These are phyloP conservation scores for Drosophila aldrichi DNA, from an alignment of 2,888 invertebrate species.

Conservation along the genomic window DNA sequence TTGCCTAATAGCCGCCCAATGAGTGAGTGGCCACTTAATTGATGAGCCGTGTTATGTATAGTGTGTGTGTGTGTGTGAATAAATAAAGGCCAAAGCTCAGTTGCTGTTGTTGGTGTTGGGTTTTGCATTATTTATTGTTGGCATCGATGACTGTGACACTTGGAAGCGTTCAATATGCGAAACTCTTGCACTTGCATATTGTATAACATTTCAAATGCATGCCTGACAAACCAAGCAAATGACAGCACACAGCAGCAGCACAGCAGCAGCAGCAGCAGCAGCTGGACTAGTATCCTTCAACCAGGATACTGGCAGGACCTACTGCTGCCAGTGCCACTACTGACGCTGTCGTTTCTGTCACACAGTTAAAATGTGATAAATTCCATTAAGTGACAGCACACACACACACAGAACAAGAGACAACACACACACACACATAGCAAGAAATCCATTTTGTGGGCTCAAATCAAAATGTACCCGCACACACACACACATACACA, in stretches of 20 bases:
- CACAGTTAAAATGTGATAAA: constrained; percentile 78
- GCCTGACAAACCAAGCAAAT: constrained; percentile 59
- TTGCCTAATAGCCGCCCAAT: constrained; percentile 56
- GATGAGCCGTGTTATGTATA: constrained; percentile 16
- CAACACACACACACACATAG: constrained; percentile 32
- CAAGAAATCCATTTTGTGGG: constrained; percentile 75
- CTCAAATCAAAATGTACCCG: constrained; percentile 61
- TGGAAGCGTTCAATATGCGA: constrained; percentile 58
- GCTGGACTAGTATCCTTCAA: constrained; percentile 44
- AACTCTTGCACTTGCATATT: constrained; percentile 62
- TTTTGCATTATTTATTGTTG: constrained; percentile 68
- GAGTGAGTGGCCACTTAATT: constrained; percentile 62
- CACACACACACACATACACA: constrained; percentile 32
- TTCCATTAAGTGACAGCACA: constrained; percentile 78
- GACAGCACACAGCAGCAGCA: constrained; percentile 40
- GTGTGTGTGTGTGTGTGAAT: constrained; percentile 48
- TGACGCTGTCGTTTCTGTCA: constrained; percentile 70
- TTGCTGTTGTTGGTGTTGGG: constrained; percentile 9
- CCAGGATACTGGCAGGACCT: constrained; percentile 16
- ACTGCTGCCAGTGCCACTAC: constrained; percentile 51
- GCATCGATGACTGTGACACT: constrained; percentile 77
- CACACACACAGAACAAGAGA: constrained; percentile 41
- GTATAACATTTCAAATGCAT: constrained; percentile 73
- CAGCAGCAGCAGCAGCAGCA: constrained; percentile 21
- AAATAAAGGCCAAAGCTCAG: constrained; percentile 60